These are phyloP conservation scores for Globodera ellingtonae DNA, from an alignment of 1,140 invertebrate genomes.

Conservation along the genomic window DNA sequence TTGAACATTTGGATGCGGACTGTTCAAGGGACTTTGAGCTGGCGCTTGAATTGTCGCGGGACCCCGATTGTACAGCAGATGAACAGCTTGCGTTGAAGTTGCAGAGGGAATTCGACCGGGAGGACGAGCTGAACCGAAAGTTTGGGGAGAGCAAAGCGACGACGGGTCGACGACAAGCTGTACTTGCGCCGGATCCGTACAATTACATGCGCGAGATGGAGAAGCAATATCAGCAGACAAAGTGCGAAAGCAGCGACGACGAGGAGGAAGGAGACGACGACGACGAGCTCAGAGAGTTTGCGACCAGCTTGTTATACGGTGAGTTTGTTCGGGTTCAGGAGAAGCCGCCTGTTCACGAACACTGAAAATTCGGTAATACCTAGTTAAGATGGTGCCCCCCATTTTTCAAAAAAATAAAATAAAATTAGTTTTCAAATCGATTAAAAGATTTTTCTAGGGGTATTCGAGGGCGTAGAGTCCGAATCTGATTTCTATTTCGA, in stretches of 20 bases:
- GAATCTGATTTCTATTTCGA: too few species aligned
- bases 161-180: conserved; percentile 21
- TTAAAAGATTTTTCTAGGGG: too few species aligned
- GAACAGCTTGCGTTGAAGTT: conserved; percentile 51
- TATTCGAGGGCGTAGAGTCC: too few species aligned
- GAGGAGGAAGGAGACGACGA: conserved; percentile 49
- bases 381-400: too few species aligned
- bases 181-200: conserved; percentile 38
- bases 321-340: neutral
- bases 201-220: conserved; percentile 35
- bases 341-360: too few species aligned
- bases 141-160: conserved; percentile 21
- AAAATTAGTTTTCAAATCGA: too few species aligned
- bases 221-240: conserved; percentile 7
- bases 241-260: conserved; percentile 41
- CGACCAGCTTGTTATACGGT: conserved; percentile 53
- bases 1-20: conserved; percentile 18
- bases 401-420: too few species aligned
- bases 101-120: conserved; percentile 61
- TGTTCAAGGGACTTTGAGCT: conserved; percentile 35
- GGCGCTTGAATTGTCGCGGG: conserved; percentile 42
- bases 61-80: conserved; percentile 52
- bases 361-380: too few species aligned
- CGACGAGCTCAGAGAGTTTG: conserved; percentile 54
- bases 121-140: conserved; percentile 44